phyloP scores from a whole-genome alignment of 2,888 invertebrate genomes.

The Drosophila anomalata region DNA sequence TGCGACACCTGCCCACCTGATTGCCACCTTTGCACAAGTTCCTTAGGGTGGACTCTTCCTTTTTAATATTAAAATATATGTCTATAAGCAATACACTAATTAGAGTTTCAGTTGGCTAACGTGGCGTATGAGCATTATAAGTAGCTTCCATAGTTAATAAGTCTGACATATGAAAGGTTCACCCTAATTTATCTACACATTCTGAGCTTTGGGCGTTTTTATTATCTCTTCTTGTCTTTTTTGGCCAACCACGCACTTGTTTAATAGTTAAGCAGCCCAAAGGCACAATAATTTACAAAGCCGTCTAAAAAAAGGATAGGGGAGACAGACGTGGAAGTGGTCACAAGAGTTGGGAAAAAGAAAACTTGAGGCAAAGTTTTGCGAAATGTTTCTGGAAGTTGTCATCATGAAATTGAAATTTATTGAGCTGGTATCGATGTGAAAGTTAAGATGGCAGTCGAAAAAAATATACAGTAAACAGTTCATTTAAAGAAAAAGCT shows the following conservation, averaged over 20 bases:
- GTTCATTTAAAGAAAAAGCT: background rate
- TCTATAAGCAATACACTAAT: background rate
- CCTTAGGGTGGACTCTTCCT: background rate
- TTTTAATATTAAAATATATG: background rate
- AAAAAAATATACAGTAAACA: no score
- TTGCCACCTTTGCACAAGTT: background rate
- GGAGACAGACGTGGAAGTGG: conserved; percentile 1
- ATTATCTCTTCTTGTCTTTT: conserved; percentile 1
- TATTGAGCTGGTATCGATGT: background rate
- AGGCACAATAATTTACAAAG: conserved; percentile 24
- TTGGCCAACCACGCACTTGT: conserved; percentile 44
- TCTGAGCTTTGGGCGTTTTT: conserved; percentile 20
- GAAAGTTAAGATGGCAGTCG: no score
- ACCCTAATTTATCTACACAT: conserved; percentile 2
- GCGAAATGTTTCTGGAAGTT: conserved; percentile 9
- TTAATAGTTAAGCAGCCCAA: conserved; percentile 35
- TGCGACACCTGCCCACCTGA: conserved; percentile 65
- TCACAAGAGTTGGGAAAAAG: conserved; percentile 9
- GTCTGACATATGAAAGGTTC: background rate
- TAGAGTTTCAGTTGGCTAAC: background rate
- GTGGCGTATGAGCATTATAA: background rate
- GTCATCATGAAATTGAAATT: conserved; percentile 19
- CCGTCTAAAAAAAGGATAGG: background rate
- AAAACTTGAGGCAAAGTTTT: conserved; percentile 22
- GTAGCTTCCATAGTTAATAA: background rate